These are phyloP conservation scores for Cyclophora albipunctata DNA, from an alignment of 2,888 invertebrate species.

Conservation along the genomic window DNA sequence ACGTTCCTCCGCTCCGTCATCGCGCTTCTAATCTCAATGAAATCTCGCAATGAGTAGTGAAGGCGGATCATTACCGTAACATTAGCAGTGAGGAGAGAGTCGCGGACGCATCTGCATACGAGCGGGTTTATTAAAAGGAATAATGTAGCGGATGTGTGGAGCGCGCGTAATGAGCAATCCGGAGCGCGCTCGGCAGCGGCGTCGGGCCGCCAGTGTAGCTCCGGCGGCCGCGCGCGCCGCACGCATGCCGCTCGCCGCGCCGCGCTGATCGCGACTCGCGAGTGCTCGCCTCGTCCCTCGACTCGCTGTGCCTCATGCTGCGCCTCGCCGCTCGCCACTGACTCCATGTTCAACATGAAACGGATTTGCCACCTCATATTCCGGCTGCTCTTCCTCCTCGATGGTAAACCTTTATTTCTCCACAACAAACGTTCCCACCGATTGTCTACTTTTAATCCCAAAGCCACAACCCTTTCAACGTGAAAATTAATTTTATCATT, in stretches of 20 bases:
- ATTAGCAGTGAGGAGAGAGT: background rate
- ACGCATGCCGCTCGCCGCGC: slow-evolving; percentile 12
- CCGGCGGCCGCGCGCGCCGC: slow-evolving; percentile 23
- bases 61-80: too few species aligned
- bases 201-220: slow-evolving; percentile 25
- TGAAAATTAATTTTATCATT: too few species aligned
- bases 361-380: slow-evolving; percentile 65
- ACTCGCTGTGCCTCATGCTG: background rate
- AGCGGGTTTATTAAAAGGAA: slow-evolving; percentile 54
- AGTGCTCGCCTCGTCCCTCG: background rate
- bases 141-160: slow-evolving; percentile 45
- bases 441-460: too few species aligned
- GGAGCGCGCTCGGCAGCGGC: slow-evolving; percentile 13
- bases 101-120: slow-evolving; percentile 22
- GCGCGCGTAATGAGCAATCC: slow-evolving; percentile 45
- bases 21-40: too few species aligned
- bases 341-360: slow-evolving; percentile 57
- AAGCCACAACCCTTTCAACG: too few species aligned
- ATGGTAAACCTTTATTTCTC: slow-evolving; percentile 36
- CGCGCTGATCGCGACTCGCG: slow-evolving; percentile 7
- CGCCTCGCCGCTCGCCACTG: background rate
- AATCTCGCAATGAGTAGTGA: too few species aligned
- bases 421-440: too few species aligned
- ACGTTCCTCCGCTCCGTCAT: too few species aligned
- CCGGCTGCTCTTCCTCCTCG: slow-evolving; percentile 57